A percentile compares a stretch with the other conserved stretches of the same genome.
Evolutionary conservation across 92 coral and sea anemone species (phyloP).

Genomic region (Umimayanthus chanpuru): DNA sequence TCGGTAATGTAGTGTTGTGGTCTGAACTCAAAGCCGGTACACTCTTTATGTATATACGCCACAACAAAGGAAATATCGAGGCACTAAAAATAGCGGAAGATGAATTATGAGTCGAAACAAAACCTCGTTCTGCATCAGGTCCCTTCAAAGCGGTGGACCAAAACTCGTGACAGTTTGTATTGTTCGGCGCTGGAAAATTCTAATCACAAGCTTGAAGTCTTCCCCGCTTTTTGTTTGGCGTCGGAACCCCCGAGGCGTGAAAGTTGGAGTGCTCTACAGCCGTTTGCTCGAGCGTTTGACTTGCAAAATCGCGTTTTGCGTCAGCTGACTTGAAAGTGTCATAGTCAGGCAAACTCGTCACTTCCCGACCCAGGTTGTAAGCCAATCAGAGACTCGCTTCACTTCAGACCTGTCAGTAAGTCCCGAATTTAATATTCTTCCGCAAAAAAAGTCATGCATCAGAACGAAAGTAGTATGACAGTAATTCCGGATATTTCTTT

Average conservation of each 20-base stretch:
- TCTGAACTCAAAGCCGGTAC: slow-evolving; percentile 41
- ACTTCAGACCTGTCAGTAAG: not conserved
- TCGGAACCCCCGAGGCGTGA: slow-evolving; percentile 35
- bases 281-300: slow-evolving; percentile 17
- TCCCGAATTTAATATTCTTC: not conserved
- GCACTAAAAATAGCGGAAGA: slow-evolving; percentile 45
- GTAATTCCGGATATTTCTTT: slow-evolving; percentile 18
- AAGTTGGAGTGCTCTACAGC: slow-evolving; percentile 2
- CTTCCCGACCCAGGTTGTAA: not conserved
- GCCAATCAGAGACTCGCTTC: not conserved
- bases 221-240: slow-evolving; percentile 22
- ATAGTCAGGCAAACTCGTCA: not conserved
- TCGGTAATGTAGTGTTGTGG: slow-evolving; percentile 33
- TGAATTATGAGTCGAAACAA: slow-evolving; percentile 45
- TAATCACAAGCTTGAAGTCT: slow-evolving; percentile 15
- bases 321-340: not conserved
- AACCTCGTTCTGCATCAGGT: slow-evolving; percentile 29
- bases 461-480: slow-evolving; percentile 2
- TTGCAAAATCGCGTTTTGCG: slow-evolving; percentile 3
- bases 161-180: slow-evolving; percentile 40
- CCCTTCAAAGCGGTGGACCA: slow-evolving; percentile 8
- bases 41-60: slow-evolving; percentile 36
- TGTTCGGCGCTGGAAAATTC: slow-evolving; percentile 39
- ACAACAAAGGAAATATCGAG: slow-evolving; percentile 34
- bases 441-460: slow-evolving; percentile 7